Conservation (phyloP, 1,140 invertebrate genomes). For the Sinella curviseta region DNA sequence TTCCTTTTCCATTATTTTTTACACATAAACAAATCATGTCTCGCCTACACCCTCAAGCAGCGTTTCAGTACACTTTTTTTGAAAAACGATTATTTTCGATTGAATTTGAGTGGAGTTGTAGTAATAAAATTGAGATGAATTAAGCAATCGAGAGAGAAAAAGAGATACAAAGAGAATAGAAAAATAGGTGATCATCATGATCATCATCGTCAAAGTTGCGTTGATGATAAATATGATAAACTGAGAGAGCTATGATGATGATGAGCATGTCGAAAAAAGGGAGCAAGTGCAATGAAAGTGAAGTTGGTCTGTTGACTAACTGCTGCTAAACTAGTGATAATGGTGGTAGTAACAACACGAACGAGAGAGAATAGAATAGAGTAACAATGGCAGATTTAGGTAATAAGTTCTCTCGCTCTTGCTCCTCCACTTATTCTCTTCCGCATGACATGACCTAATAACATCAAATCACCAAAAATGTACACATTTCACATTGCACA, state of each 20-base stretch:
- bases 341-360: background rate
- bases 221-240: too few relatives aligned
- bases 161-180: background rate
- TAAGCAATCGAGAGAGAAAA: background rate
- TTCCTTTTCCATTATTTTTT: too few relatives aligned
- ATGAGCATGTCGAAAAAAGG: background rate
- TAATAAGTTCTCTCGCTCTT: constrained; percentile 18
- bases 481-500: background rate
- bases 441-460: constrained; percentile 24
- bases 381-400: constrained; percentile 11
- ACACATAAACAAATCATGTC: background rate
- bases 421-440: background rate
- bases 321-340: background rate
- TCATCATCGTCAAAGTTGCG: background rate
- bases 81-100: too few relatives aligned
- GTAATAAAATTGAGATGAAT: too few relatives aligned
- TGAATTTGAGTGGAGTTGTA: too few relatives aligned
- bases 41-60: background rate
- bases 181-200: background rate
- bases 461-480: constrained; percentile 7
- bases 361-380: too few relatives aligned
- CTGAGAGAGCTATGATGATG: background rate
- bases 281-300: constrained; percentile 25
- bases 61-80: too few relatives aligned
- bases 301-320: constrained; percentile 14